Base-by-base conservation (phyloP, 2,888 invertebrate genomes). In the Acrobasis suavella region DNA sequence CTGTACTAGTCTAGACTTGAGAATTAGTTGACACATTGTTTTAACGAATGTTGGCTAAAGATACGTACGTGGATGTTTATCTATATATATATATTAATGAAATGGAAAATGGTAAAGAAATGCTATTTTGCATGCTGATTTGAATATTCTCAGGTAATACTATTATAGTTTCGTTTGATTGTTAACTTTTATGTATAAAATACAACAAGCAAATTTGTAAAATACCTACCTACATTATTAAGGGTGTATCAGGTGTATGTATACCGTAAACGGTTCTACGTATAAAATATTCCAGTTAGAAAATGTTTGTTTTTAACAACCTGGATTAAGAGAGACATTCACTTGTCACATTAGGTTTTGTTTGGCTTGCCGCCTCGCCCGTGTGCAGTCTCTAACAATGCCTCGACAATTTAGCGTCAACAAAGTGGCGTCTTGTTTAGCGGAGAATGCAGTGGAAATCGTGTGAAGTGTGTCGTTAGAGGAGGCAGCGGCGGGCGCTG, bases 391-490 rank as follows among this genome's bases (percentile, higher is more conserved):
- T 15, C 37, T 55, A 58, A 67, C 49, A 64, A 63, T 49, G 32
- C 38, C 32, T 52, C 50, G 54, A 64, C 50, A 66, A 55, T 60
- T 58, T 58, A 51, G 59, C 50, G 58, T 46, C 66, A 68, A 74
- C 68, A 73, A 65, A 73, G 66, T 74, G 65, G 64, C 64, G 58
- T 67, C 63, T 70, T 71, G 74, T 78, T 73, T 69, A 74, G 74
- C 70, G 64, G 75, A 76, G 76, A 82, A 82, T 78, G 80, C 73
- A 66, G 74, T 80, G 76, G 75, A 83, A 85, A 83, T 80, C 72
- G 74, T 79, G 78, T 78, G 75, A 82, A 85, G 83, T 81, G 69
- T 80, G 77, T 79, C 78, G 78, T 79, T 77, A 76, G 75, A 69
- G 71, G 67, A 65, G 64, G 67, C 60, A 51, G 61, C 65, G 59